phyloP scores from a whole-genome alignment of 2,888 invertebrate genomes.

The Argyresthia goedartella region DNA sequence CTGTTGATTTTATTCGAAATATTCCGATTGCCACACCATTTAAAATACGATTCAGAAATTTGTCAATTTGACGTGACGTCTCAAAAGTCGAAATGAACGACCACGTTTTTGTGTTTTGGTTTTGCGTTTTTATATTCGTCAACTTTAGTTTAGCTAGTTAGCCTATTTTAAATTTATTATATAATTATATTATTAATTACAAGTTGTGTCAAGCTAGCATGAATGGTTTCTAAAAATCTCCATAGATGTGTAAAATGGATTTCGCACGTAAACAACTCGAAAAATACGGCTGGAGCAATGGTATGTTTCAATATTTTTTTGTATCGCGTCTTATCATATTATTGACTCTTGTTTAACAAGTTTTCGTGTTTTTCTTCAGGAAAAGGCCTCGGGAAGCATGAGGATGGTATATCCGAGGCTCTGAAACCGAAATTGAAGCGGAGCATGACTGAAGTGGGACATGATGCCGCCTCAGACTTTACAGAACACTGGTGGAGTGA shows the following conservation, averaged over 20 bases:
- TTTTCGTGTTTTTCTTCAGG: constrained; percentile 58
- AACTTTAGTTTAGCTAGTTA: too few relatives aligned
- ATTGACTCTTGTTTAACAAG: not conserved
- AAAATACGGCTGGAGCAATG: constrained; percentile 81
- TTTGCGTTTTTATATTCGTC: too few relatives aligned
- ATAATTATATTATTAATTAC: too few relatives aligned
- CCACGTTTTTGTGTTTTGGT: too few relatives aligned
- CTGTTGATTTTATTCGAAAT: too few relatives aligned
- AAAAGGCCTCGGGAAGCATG: constrained; percentile 86
- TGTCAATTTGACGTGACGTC: too few relatives aligned
- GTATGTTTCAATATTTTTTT: constrained; percentile 24
- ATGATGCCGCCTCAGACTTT: constrained; percentile 79
- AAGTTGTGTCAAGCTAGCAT: too few relatives aligned
- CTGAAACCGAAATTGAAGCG: constrained; percentile 85
- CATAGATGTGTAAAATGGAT: constrained; percentile 63
- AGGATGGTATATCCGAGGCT: constrained; percentile 82
- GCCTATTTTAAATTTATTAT: too few relatives aligned
- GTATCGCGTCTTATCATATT: not conserved
- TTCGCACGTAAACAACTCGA: constrained; percentile 79
- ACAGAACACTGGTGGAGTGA: constrained; percentile 90
- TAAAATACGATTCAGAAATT: too few relatives aligned
- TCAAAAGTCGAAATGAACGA: too few relatives aligned
- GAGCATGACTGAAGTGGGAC: constrained; percentile 83
- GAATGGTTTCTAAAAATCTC: not conserved
- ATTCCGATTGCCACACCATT: too few relatives aligned